These are phyloP conservation scores for Cercopithecus mona DNA, from an alignment of 2,113 vertebrate genomes.

Conservation along the genomic window DNA sequence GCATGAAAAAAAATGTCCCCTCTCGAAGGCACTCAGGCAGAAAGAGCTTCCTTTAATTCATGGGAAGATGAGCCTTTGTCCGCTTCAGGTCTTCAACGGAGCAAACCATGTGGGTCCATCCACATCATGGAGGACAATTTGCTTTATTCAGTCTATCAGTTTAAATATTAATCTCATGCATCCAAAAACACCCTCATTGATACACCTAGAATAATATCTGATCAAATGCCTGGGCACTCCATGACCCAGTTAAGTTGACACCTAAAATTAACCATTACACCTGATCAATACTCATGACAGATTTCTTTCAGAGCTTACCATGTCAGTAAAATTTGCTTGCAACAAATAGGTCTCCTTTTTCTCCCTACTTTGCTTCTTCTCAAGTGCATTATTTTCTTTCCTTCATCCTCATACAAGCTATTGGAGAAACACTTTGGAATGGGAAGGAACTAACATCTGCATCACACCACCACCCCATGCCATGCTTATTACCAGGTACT, in stretches of 20 bases:
- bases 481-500: background rate
- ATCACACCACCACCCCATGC: too few relatives aligned
- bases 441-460: background rate
- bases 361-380: background rate
- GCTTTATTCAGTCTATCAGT: background rate
- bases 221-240: background rate
- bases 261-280: background rate
- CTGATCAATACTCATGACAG: background rate
- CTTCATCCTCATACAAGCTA: background rate
- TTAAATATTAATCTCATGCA: background rate
- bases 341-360: background rate
- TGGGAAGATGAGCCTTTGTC: background rate
- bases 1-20: background rate
- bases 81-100: background rate
- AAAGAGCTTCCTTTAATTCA: background rate
- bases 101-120: background rate
- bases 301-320: background rate
- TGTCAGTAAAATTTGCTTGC: background rate
- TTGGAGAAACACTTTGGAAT: background rate
- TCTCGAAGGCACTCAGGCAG: background rate
- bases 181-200: background rate
- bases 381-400: background rate
- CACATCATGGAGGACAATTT: background rate
- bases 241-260: background rate
- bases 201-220: background rate